Conservation (phyloP, 1,140 invertebrate species). For the Drosophila punjabiensis region DNA sequence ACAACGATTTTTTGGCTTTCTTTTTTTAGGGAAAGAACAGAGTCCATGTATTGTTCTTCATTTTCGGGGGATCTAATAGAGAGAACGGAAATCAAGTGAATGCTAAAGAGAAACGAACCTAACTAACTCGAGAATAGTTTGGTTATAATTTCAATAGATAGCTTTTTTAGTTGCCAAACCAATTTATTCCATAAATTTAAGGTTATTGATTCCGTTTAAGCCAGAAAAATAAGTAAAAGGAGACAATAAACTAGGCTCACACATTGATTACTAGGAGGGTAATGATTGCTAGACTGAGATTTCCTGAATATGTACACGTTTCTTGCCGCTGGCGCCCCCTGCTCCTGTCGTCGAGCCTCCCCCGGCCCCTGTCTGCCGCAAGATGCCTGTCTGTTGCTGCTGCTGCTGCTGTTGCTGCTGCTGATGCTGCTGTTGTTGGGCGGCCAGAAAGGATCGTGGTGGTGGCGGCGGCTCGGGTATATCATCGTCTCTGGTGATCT, state of each 20-base stretch:
- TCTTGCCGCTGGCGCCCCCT: conserved; percentile 89
- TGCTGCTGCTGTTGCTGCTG: conserved; percentile 84
- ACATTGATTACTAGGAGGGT: conserved; percentile 28
- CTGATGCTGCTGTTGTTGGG: conserved; percentile 71
- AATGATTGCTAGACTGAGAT: conserved; percentile 90
- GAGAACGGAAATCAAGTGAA: neutral
- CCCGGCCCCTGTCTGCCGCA: conserved; percentile 86
- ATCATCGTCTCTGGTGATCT: conserved; percentile 86
- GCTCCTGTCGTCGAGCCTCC: conserved; percentile 86
- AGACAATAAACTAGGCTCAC: conserved; percentile 16
- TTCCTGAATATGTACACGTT: conserved; percentile 94
- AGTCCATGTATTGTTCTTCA: neutral
- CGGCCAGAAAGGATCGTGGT: conserved; percentile 86
- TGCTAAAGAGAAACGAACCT: neutral
- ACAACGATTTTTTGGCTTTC: conserved; percentile 30
- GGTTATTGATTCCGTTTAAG: neutral
- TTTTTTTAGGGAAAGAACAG: neutral
- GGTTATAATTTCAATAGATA: neutral
- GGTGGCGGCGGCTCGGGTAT: conserved; percentile 90
- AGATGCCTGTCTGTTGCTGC: conserved; percentile 87
- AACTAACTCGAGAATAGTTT: neutral
- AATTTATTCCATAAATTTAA: conserved; percentile 10
- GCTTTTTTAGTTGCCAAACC: neutral
- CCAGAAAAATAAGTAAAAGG: conserved; percentile 12
- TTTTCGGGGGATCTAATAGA: conserved; percentile 2